phyloP scores from a whole-genome alignment of 2,113 vertebrate genomes.

The Seriola rivoliana region DNA sequence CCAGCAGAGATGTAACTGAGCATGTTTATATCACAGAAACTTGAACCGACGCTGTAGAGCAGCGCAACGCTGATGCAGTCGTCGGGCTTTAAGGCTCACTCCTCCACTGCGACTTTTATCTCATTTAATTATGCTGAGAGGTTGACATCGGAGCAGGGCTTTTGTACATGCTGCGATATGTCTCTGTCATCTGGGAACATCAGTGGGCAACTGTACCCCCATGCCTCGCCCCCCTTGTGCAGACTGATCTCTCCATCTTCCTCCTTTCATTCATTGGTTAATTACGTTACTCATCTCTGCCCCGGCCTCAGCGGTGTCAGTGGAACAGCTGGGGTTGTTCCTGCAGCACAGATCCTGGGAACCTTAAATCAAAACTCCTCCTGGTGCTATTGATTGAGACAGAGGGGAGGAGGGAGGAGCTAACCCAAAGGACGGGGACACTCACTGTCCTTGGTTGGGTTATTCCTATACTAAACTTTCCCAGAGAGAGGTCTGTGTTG shows the following conservation, averaged over 20 bases:
- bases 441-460: constrained; percentile 14
- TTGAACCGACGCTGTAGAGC: constrained; percentile 9
- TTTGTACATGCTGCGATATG: constrained; percentile 53
- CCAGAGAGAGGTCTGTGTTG: background rate
- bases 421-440: background rate
- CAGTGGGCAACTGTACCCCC: constrained; percentile 23
- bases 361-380: constrained; percentile 64
- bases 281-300: constrained; percentile 69
- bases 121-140: constrained; percentile 74
- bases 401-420: constrained; percentile 13
- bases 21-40: constrained; percentile 43
- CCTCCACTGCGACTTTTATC: constrained; percentile 52
- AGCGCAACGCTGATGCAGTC: constrained; percentile 13
- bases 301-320: constrained; percentile 52
- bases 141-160: constrained; percentile 67
- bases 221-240: background rate
- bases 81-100: constrained; percentile 43
- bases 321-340: constrained; percentile 65
- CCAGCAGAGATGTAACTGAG: constrained; percentile 23
- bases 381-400: constrained; percentile 35
- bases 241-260: constrained; percentile 50
- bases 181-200: constrained; percentile 55
- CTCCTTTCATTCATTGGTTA: constrained; percentile 61
- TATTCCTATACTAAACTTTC: background rate
- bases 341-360: constrained; percentile 48